Conservation (phyloP, 2,888 invertebrate species). For the Neria commutata region DNA sequence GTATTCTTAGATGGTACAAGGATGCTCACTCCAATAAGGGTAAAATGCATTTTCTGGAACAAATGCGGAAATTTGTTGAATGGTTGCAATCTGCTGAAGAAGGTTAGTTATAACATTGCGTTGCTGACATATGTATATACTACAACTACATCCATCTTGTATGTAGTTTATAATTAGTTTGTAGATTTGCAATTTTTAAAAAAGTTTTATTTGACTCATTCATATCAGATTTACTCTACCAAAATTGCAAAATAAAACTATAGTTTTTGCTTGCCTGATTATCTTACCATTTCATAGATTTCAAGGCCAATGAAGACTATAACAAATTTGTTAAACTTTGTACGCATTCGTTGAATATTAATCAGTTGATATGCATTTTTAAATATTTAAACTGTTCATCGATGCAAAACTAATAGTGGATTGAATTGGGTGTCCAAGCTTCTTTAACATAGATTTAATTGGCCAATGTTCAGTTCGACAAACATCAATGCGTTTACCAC, state of each 20-base stretch:
- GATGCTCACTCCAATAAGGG: conserved; percentile 92
- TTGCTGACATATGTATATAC: no score
- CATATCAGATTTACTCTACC: conserved; percentile 39
- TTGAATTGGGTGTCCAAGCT: conserved; percentile 49
- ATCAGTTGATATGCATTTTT: conserved; percentile 17
- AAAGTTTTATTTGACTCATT: conserved; percentile 22
- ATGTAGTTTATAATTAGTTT: no score
- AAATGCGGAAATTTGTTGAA: conserved; percentile 97
- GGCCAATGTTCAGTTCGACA: conserved; percentile 50
- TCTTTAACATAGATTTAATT: conserved; percentile 43
- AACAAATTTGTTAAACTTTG: conserved; percentile 32
- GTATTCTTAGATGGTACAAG: conserved; percentile 95
- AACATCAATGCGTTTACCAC: background rate
- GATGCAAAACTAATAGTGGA: conserved; percentile 33
- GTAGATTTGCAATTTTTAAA: conserved; percentile 48
- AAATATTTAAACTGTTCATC: conserved; percentile 20
- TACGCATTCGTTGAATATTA: conserved; percentile 6
- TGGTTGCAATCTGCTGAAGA: conserved; percentile 98
- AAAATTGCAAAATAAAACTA: conserved; percentile 48
- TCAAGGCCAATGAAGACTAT: conserved; percentile 55
- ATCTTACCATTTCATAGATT: conserved; percentile 37
- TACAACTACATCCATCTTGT: background rate
- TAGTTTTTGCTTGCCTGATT: conserved; percentile 57
- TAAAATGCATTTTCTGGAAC: conserved; percentile 96
- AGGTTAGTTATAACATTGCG: conserved; percentile 63